Base-by-base conservation (phyloP, 2,113 vertebrate species). In the Austrofundulus limnaeus region DNA sequence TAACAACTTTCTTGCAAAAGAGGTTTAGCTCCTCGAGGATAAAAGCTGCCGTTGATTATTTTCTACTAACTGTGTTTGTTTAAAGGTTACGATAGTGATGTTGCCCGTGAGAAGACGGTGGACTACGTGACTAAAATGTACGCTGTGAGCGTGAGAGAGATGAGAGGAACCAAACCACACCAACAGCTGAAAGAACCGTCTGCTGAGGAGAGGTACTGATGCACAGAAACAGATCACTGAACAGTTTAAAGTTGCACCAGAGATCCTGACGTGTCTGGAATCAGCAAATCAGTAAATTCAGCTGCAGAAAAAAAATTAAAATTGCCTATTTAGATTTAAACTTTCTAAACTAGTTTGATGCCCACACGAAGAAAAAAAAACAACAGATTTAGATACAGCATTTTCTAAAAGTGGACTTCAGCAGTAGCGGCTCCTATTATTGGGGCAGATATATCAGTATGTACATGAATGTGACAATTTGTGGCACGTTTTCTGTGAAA, bases 81-180 rank as follows among this genome's bases (percentile, higher is more conserved):
- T 39, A 19, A 85, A 98, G 96, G 96, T 50, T 98, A 98, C 39
- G 96, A 98, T 88, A 98, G 96, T 16, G 96, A 98, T 17, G 95
- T 98, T 11, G 94, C 96, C 2, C 92, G 94, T 73, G 96, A 98
- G 84, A 95, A 95, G 83, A 91, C 90, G 34, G 92, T 95, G 70
- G 96, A 97, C 52, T 98, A 98, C 57, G 94, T 93, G 59, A 95
- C 94, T 1, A 98, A 97, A 90, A 94, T 97, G 87, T 95, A 94
- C 28, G 94, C 95, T 0, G 92, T 93, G 78, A 96, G 94, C 93
- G 93, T 98, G 82, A 88, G 96, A 75, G 93, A 95, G 45, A 98
- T 96, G 96, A 93, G 91, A 53, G 96, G 96, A 62, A 95, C 93
- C 70, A 98, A 97, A 60, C 96, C 96, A 2, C 95, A 95, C 77